phyloP scores from a whole-genome alignment of 2,797 vertebrate genomes.

The Columba guinea region DNA sequence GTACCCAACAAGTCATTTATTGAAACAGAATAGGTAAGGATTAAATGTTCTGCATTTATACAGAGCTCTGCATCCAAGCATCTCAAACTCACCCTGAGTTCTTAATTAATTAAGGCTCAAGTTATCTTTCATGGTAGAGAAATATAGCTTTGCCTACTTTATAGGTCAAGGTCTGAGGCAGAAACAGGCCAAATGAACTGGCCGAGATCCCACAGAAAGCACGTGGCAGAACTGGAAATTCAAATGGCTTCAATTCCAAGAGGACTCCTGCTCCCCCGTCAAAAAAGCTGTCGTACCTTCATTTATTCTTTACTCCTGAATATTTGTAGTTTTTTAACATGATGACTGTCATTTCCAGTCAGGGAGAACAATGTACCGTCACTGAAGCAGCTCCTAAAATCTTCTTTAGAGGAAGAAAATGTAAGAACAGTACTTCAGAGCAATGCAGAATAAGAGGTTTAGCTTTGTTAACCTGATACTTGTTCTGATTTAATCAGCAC shows the following conservation, averaged over 20 bases:
- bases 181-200: slow-evolving; percentile 1
- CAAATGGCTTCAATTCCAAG: not conserved
- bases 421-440: not conserved
- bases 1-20: not conserved
- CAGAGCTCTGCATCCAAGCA: not conserved
- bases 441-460: not conserved
- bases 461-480: slow-evolving; percentile 35
- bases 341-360: not conserved
- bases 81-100: not conserved
- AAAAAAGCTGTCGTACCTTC: not conserved
- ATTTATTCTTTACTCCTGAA: not conserved
- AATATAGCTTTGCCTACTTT: not conserved
- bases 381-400: not conserved
- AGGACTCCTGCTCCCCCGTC: not conserved
- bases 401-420: not conserved
- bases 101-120: slow-evolving; percentile 10
- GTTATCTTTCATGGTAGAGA: not conserved
- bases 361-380: not conserved
- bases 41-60: not conserved
- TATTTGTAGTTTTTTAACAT: not conserved
- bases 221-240: not conserved
- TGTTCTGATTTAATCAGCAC: slow-evolving; percentile 27
- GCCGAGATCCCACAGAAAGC: not conserved
- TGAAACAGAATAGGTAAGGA: not conserved
- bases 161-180: not conserved